Evolutionary conservation across 1,140 invertebrate species (phyloP), one percentile per base, ranked within the genome.

Genomic region (Philotrypesis tridentata): DNA sequence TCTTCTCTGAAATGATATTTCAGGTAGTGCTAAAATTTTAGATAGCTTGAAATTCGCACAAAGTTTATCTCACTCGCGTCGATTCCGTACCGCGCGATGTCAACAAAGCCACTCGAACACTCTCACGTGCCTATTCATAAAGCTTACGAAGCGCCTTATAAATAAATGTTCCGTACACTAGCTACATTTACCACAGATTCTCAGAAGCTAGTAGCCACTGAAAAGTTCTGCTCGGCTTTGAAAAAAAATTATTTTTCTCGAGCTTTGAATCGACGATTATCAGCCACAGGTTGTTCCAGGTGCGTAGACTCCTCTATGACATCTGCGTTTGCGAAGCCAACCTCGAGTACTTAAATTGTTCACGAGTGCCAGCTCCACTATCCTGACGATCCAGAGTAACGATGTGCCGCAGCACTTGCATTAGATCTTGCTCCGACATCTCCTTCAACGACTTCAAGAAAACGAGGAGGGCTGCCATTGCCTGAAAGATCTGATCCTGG

Each of bases 391-490:
- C 96, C 97, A 87, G 92, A 94, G 48, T 98, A 96, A 89, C 95
- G 85, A 89, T 92, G 6, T 95, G 94, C 86, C 93, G 93, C 3
- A 92, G 93, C 75, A 93, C 93, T 37, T 95, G 94, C 82, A 89
- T 91, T 0, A 90, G 88, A 37, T 89, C 89, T 1, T 90, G 89
- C 43, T 76, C 79, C 8, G 89, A 90, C 17, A 73, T 82, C 17
- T 63, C 87, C 85, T 83, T 87, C 87, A 43, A 84, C 0, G 61
- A 85, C 0, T 96, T 95, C 88, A 91, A 90, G 63, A 92, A 93
- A 98, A 97, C 87, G 95, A 97, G 0, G 97, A 98, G 89, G 97
- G 97, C 1, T 98, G 97, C 89, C 96, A 96, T 80, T 98, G 97
- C 89, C 96, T 96, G 0, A 90, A 92, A 67, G 96, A 96, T 25